Conservation (phyloP, 2,113 vertebrate genomes). For the Glaucidium brasilianum region DNA sequence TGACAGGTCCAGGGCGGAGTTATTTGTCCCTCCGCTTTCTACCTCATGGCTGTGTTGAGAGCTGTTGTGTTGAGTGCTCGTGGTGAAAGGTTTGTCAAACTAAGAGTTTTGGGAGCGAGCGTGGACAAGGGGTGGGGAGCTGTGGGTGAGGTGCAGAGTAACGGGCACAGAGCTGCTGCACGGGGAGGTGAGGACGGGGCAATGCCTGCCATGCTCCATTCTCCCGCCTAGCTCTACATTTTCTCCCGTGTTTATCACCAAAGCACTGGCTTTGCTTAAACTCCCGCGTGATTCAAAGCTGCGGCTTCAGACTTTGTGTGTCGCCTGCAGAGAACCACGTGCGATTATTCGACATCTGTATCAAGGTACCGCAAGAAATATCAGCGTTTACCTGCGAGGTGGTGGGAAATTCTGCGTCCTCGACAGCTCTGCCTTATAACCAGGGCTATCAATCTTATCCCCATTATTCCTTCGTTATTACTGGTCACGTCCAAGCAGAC, state of each 20-base stretch:
- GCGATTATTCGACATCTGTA: rapidly evolving
- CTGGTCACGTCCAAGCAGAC: not conserved
- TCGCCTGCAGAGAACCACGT: rapidly evolving
- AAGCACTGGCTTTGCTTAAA: not conserved
- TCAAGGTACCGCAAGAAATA: rapidly evolving
- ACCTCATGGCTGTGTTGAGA: rapidly evolving
- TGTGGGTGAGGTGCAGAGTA: rapidly evolving
- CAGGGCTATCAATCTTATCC: not conserved
- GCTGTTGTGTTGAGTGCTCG: rapidly evolving
- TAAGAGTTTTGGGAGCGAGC: rapidly evolving
- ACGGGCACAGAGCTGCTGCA: not conserved
- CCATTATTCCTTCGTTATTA: not conserved
- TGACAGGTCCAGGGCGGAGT: rapidly evolving
- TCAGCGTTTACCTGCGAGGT: not conserved
- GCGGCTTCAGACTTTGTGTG: rapidly evolving
- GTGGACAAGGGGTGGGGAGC: rapidly evolving
- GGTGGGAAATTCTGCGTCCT: rapidly evolving
- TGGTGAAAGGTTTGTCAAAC: rapidly evolving
- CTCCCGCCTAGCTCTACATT: rapidly evolving
- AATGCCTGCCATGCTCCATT: rapidly evolving
- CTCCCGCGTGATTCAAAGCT: rapidly evolving
- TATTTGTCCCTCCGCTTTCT: rapidly evolving
- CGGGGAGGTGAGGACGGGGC: rapidly evolving
- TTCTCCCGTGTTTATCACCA: rapidly evolving
- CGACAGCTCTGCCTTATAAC: not conserved